Evolutionary conservation across 2,797 vertebrate genomes (phyloP), one percentile per base, ranked within the genome.

Genomic region (Chromis chromis): DNA sequence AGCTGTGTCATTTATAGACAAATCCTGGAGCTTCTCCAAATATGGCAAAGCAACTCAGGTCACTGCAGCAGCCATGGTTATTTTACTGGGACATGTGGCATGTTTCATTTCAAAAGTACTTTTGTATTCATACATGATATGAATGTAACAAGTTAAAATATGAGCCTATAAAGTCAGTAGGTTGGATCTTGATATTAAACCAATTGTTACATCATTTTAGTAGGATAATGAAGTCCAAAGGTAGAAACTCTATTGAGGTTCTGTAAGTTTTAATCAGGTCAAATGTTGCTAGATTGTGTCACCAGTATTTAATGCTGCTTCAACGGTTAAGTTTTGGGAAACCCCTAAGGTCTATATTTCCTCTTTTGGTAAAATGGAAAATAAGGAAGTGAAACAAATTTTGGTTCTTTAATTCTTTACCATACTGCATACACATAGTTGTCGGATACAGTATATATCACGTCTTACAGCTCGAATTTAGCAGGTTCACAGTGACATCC

Each of bases 401-500:
- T 1, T 3, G 6, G 1, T 24, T 24, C 5, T 10, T 61, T 55
- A 14, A 68, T 65, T 72, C n/a, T 40, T 67, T 57, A 74, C 19
- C 1, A 1, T 16, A 13, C n/a, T 58, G 44, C 65, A 55, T n/a
- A 69, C 28, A 59, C 9, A n/a, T n/a, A 5, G n/a, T 50, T 50
- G 13, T 36, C 16, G n/a, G 14, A 12, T 11, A 36, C 10, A 36
- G 10, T 2, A 31, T 9, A 31, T 31, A 36, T 36, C 10, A 36
- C 3, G 4, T 39, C 48, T 10, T 59, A 31, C 39, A 63, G 31
- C 31, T 31, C 9, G 31, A 8, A 8, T 31, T 31, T 31, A 31
- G 53, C 62, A 57, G 55, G 42, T 68, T 65, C 3, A 73, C 65
- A 48, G 44, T 25, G 33, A 21, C 4, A 61, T 25, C 31, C 19